Conservation (phyloP, 2,113 vertebrate species). For the Terrapene triunguis region DNA sequence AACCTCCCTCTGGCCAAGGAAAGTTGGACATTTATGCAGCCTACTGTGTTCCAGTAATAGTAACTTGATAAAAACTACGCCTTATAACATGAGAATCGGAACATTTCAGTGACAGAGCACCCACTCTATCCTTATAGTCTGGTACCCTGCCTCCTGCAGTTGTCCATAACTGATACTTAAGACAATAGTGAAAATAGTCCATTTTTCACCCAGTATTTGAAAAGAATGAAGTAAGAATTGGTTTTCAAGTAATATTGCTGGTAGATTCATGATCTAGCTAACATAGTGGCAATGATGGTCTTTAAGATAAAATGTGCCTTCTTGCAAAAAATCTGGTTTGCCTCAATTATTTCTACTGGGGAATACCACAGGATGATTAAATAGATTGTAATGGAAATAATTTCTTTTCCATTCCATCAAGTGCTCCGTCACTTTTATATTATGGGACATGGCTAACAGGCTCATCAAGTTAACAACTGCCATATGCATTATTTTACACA, state of each 20-base stretch:
- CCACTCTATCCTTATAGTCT: not conserved
- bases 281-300: not conserved
- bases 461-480: not conserved
- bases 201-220: not conserved
- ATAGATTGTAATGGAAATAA: not conserved
- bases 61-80: not conserved
- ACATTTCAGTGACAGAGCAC: not conserved
- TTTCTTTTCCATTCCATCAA: not conserved
- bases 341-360: not conserved
- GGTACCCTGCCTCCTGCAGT: not conserved
- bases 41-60: not conserved
- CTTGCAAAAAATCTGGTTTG: not conserved
- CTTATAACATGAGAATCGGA: not conserved
- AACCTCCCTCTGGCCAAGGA: not conserved
- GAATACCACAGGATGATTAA: not conserved
- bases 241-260: not conserved
- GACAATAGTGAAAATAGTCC: not conserved
- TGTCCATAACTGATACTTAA: not conserved
- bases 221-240: not conserved
- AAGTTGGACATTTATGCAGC: not conserved
- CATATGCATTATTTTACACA: not conserved
- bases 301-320: conserved; percentile 10
- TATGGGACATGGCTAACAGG: not conserved
- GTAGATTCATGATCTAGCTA: not conserved
- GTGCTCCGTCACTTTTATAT: not conserved